A percentile compares a stretch with the other conserved stretches of the same genome.
These are phyloP conservation scores for Pocillopora damicornis DNA, from an alignment of 64 coral and sea anemone species.

Conservation along the genomic window DNA sequence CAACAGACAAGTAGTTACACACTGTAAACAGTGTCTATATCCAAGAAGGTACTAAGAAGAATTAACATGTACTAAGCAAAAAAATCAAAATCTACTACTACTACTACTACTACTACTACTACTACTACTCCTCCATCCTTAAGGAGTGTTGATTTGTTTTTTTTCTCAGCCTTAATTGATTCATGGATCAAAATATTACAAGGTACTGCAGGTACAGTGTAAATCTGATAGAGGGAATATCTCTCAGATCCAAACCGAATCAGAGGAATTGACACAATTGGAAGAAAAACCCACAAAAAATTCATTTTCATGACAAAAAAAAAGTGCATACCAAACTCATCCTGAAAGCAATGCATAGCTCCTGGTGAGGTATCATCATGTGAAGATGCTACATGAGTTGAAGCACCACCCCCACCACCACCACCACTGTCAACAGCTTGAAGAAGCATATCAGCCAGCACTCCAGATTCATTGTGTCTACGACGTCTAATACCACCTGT, in stretches of 20 bases:
- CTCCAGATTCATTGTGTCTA: conserved; percentile 48
- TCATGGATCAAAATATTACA: no score
- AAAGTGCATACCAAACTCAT: conserved; percentile 83
- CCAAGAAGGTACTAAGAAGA: no score
- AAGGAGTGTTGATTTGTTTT: no score
- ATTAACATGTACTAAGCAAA: neutral
- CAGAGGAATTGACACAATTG: neutral
- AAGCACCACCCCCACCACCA: conserved; percentile 26
- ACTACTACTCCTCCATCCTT: no score
- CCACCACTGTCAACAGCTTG: conserved; percentile 51
- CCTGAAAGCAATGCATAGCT: conserved; percentile 74
- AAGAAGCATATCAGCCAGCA: conserved; percentile 36
- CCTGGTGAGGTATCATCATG: conserved; percentile 95
- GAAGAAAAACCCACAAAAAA: no score
- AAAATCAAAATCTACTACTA: neutral
- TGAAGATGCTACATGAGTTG: conserved; percentile 81
- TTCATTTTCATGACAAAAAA: no score
- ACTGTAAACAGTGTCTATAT: no score
- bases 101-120: no score
- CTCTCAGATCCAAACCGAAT: neutral
- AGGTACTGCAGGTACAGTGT: no score
- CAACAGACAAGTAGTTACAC: no score
- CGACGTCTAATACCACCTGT: conserved; percentile 42
- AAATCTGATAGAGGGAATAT: no score
- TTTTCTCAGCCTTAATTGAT: no score